Base-by-base conservation (phyloP, 2,888 invertebrate genomes). In the Pyralis farinalis region DNA sequence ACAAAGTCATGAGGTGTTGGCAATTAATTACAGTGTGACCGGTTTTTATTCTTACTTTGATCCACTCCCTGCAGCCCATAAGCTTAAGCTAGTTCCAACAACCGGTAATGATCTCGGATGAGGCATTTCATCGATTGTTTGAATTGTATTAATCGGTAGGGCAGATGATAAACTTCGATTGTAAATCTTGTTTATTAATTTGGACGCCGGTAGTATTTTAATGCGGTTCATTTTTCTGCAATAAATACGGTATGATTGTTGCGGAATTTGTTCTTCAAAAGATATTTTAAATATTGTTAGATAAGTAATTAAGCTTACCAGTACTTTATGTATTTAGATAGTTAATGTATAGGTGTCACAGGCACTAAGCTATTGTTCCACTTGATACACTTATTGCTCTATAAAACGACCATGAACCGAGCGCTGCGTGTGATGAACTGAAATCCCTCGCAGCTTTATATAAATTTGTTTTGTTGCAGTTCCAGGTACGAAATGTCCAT, bases 31-130 rank as follows among this genome's bases (percentile, higher is more conserved):
- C n/a, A 16, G 3, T 8, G n/a, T 37, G 4, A 33, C 20, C n/a
- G 9, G 10, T 7, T 7, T 16, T 30, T 21, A 8, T 8, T 52
- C 71, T 64, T 67, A 87, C 86, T 67, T 79, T 25, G 68, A 67
- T 40, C 80, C 79, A 46, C 75, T 68, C 27, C 86, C 85, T 42
- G 76, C 66, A 9, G 60, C 50, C 20, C 79, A 63, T 35, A 91
- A 74, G 51, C 91, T 85, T 43, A 91, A 64, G 51, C 85, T 81
- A n/a, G 91, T 91, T 1, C 91, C 91, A 45, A 91, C 51, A 12
- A 91, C 2, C 1, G 92, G 91, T 37, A 91, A 58, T 27, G 85
- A 73, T 64, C 64, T 88, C 7, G 90, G 82, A 49, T 71, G 75
- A 1, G 91, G 91, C 60, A 91, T 90, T 40, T 84, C 71, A 30